Percentiles rank a stretch among this genome's conserved stretches.
Conservation (phyloP, 2,797 vertebrate genomes). For the Tangara arthus region DNA sequence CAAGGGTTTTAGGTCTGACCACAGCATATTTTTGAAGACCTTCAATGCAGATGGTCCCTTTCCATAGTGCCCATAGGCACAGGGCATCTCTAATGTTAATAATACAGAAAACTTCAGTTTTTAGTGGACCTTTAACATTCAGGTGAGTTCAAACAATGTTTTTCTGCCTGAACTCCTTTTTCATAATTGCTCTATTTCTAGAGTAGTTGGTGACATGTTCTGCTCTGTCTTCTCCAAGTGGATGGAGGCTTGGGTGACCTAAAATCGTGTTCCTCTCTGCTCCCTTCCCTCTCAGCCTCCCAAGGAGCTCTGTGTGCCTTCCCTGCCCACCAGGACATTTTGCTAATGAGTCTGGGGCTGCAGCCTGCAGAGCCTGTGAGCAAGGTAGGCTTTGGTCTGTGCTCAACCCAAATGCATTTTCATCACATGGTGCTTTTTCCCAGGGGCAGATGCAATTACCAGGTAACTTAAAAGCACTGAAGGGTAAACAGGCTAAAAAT, state of each 20-base stretch:
- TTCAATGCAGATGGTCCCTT: background rate
- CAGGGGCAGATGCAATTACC: background rate
- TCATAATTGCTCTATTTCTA: background rate
- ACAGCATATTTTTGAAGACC: background rate
- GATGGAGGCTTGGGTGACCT: background rate
- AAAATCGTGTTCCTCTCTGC: background rate
- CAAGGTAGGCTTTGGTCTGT: constrained; percentile 72
- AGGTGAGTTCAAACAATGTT: background rate
- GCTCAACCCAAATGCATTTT: background rate
- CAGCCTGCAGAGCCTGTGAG: constrained; percentile 77
- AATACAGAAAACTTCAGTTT: background rate
- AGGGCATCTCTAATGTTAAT: background rate
- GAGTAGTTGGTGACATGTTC: background rate
- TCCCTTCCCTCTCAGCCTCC: constrained; percentile 66
- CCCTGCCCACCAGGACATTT: constrained; percentile 80
- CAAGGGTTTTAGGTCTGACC: background rate
- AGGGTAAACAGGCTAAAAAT: background rate
- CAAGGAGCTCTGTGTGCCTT: constrained; percentile 76
- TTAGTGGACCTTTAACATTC: background rate
- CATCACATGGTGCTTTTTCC: background rate
- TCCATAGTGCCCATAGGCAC: background rate
- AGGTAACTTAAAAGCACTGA: background rate
- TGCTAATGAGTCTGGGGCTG: constrained; percentile 74
- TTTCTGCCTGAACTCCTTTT: background rate
- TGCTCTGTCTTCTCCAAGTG: background rate